Base-by-base conservation (phyloP, 2,888 invertebrate genomes). In the Sussaba pulchella region DNA sequence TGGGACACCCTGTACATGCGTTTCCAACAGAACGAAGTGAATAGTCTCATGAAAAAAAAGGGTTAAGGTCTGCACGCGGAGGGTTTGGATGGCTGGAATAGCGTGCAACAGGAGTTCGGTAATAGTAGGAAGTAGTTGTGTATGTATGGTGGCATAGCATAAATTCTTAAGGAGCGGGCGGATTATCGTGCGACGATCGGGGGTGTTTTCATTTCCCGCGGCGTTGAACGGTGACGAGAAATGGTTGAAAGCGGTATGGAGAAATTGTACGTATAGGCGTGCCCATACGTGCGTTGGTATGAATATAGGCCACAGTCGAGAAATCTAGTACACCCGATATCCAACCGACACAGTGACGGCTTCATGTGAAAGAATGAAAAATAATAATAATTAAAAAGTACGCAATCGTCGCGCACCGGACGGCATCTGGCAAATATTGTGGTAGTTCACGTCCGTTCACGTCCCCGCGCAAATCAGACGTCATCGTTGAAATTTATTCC, bases 271-370 rank as follows among this genome's bases (percentile, higher is more conserved):
- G 52, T 52, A 17, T 26, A 41, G 21, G 14, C 6, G 39, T 24
- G 43, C 5, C 9, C 14, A 31, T 24, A 41, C 24, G 39, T 41
- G 52, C 52, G 39, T 39, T 17, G 19, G 14, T 52, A 50, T 41
- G 24, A 69, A 69, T 54, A 69, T 69, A 69, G 67, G 54, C 67
- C 67, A 69, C 54, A 54, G 67, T 67, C 67, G 67, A 54, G 67
- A 52, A 69, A 69, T 69, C 67, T 69, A 54, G 67, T 43, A 24
- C 67, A 54, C 43, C 41, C 67, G 67, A 69, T 69, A 69, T 54
- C 41, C 21, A 67, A 41, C 50, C 36, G 39, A 41, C 41, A 54
- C 39, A 57, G 57, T 41, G 67, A 69, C 41, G 39, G 14, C 52
- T n/a, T n/a, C 14, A 39, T 17, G 41, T 54, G 54, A 14, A 69